Evolutionary conservation across 2,888 invertebrate species (phyloP).

Genomic region (Agriotes lineatus): DNA sequence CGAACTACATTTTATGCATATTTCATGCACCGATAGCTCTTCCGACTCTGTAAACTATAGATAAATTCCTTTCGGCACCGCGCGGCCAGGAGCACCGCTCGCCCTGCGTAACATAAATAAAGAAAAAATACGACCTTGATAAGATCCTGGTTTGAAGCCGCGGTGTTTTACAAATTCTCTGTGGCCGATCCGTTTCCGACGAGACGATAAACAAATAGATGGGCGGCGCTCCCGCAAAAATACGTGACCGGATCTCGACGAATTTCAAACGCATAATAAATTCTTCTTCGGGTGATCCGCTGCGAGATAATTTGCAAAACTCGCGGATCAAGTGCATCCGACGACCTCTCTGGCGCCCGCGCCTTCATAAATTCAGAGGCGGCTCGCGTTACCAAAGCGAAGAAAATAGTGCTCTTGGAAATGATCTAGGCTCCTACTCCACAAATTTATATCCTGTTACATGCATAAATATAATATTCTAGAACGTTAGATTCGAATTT

Average conservation of each 20-base stretch:
- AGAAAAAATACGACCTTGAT: not conserved
- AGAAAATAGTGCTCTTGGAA: too few relatives aligned
- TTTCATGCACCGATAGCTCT: constrained; percentile 33
- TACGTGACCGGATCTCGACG: constrained; percentile 24
- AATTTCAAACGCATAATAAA: constrained; percentile 23
- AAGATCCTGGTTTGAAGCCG: not conserved
- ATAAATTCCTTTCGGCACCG: constrained; percentile 15
- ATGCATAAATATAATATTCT: too few relatives aligned
- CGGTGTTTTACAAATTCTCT: constrained; percentile 15
- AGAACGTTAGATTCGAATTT: too few relatives aligned
- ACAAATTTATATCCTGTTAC: too few relatives aligned
- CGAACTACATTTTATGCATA: constrained; percentile 28
- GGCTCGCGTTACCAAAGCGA: constrained; percentile 15
- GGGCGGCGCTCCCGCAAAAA: constrained; percentile 5
- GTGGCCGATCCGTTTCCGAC: constrained; percentile 16
- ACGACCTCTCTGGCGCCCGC: constrained; percentile 23
- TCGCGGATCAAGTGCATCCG: constrained; percentile 31
- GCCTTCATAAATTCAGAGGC: constrained; percentile 22
- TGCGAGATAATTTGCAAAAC: constrained; percentile 29
- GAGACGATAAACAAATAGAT: constrained; percentile 22
- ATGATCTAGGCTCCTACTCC: too few relatives aligned
- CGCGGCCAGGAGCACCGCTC: not conserved
- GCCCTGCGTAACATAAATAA: too few relatives aligned
- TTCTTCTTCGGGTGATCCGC: not conserved
- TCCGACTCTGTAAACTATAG: constrained; percentile 31